Base-by-base conservation (phyloP, 2,888 invertebrate genomes). In the Caenorhabditis sp. region DNA sequence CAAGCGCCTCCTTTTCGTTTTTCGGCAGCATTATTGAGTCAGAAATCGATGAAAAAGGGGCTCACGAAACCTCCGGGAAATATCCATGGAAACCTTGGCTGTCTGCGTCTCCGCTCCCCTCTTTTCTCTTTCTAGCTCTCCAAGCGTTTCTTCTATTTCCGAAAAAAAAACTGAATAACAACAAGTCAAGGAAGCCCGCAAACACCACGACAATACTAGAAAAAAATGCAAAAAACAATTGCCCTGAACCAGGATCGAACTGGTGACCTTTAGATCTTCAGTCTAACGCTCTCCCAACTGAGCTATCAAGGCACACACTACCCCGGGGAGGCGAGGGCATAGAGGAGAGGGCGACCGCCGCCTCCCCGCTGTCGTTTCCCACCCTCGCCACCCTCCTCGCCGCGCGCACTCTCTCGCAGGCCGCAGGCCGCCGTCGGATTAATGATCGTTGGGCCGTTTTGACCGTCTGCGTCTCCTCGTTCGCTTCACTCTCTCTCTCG, bases 281-380 rank as follows among this genome's bases (percentile, higher is more conserved):
- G 89, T 89, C 88, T 88, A 89, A 89, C 88, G 89, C 88, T 89
- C 88, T 89, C 88, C 88, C 88, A 89, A 89, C 89, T 87, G 87
- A 87, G 87, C 87, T 87, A 87, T 87, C 79, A 79, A 85, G 84
- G 84, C 84, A 41, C 3, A 41, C 16, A 10, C 0, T 7, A 19
- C 3, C 12, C 19, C 35, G n/a, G 24, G n/a, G 19, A 16, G 41
- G 28, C 35, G 14, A 26, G 14, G 24, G 54, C 12, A 26, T 14
- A 54, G 31, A 31, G n/a, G 41, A 19, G 49, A 41, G 49, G 56
- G 41, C 66, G 2, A 24, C 58, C 6, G 58, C 49, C 26, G 12
- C 1, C n/a, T n/a, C n/a, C n/a, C 54, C 5, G 49, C 54, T 12
- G 19, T 49, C 31, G 24, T 19, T 22, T 19, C 22, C 19, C 41